Conservation (phyloP, 1,140 invertebrate species). For the Zaprionus inermis region DNA sequence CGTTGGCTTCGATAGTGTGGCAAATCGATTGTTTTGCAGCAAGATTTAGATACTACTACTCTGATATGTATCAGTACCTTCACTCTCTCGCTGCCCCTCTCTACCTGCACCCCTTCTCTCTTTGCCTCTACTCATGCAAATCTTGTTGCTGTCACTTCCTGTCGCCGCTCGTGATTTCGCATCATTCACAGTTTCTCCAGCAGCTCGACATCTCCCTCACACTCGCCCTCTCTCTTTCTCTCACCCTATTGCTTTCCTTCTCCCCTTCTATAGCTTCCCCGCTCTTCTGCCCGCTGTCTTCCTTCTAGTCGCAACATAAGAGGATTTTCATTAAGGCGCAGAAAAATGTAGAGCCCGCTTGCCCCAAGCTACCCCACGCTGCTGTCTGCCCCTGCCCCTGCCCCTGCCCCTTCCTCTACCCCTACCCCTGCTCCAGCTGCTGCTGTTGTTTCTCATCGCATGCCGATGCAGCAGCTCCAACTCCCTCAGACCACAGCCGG, state of each 20-base stretch:
- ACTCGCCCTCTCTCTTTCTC: neutral
- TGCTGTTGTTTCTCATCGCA: slow-evolving; percentile 2
- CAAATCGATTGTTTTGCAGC: no score
- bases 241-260: neutral
- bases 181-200: slow-evolving; percentile 19
- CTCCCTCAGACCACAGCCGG: slow-evolving; percentile 49
- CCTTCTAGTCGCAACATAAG: slow-evolving; percentile 51
- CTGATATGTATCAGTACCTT: neutral
- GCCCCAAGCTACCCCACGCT: neutral
- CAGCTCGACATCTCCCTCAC: neutral
- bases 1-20: no score
- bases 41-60: no score
- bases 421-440: neutral
- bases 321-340: slow-evolving; percentile 81
- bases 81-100: neutral
- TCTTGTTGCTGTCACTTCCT: slow-evolving; percentile 18
- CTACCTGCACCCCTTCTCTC: neutral
- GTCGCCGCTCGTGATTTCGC: slow-evolving; percentile 11
- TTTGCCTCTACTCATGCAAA: neutral
- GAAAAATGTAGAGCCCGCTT: slow-evolving; percentile 51
- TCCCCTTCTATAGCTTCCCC: neutral
- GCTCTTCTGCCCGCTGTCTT: neutral
- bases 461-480: slow-evolving; percentile 11
- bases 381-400: slow-evolving; percentile 30
- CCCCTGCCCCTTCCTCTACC: neutral